Evolutionary conservation across 2,113 vertebrate species (phyloP).

Genomic region (Orcinus orca): DNA sequence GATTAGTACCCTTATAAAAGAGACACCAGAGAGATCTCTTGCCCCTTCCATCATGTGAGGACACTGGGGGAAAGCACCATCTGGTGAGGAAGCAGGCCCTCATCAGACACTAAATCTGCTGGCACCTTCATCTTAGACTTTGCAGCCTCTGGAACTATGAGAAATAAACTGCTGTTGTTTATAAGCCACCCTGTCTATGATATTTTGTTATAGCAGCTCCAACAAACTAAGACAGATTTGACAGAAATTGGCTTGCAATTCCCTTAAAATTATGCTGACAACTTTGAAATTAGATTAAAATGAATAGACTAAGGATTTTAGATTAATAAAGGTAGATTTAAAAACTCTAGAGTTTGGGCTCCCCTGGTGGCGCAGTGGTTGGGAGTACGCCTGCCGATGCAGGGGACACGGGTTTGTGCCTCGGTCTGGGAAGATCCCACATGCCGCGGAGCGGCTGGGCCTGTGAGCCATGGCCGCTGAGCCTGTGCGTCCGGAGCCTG

Average conservation of each 20-base stretch:
- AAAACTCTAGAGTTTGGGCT: neutral
- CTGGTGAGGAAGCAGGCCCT: neutral
- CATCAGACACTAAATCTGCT: neutral
- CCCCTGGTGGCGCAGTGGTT: too few species aligned
- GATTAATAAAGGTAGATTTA: neutral
- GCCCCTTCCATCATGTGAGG: neutral
- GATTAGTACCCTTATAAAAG: neutral
- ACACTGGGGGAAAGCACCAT: too few species aligned
- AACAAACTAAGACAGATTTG: neutral
- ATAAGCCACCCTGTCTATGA: neutral
- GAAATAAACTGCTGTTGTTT: neutral
- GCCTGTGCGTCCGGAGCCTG: too few species aligned
- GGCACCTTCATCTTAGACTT: neutral
- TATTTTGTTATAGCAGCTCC: neutral
- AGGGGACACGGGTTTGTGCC: too few species aligned
- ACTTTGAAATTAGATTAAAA: conserved; percentile 36
- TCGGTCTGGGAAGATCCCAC: too few species aligned
- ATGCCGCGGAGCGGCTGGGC: too few species aligned
- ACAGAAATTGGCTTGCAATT: neutral
- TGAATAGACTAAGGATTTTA: neutral
- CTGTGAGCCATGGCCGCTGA: too few species aligned
- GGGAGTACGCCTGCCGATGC: too few species aligned
- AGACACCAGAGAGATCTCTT: too few species aligned
- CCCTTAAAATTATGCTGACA: neutral
- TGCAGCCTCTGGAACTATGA: neutral